Evolutionary conservation across 2,797 vertebrate genomes (phyloP), one percentile per base, ranked within the genome.

Genomic region (Philypnodon macrostomus): DNA sequence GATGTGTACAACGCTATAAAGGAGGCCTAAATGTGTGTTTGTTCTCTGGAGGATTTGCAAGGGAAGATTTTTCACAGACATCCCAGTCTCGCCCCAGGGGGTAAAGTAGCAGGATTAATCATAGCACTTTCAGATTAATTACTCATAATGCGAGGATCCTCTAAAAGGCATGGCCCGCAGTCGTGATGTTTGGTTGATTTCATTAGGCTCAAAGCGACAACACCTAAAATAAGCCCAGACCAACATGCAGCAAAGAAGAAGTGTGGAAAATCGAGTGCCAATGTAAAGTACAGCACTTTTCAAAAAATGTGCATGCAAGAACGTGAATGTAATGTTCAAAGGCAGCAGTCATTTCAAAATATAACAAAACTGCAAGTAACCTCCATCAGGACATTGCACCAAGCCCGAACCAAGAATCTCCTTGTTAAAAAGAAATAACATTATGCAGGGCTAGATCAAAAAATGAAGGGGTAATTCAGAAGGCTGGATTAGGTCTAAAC

Each of bases 91-190:
- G 79, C 88, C 88, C 67, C 63, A 16, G 67, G 87, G 81, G 82
- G 70, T 81, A 79, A 87, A 75, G 75, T 87, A 81, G 81, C 83
- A 80, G 79, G 85, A 89, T 89, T 89, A 90, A 88, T 89, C 87
- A 90, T 90, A 87, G 85, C 88, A 86, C 88, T 90, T 90, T 90
- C 83, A 87, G 82, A 88, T 90, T 89, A 90, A 90, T 91, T 91
- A 90, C 88, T 86, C 87, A 88, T 90, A 89, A 91, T 88, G 87
- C 72, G 49, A 81, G 84, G 84, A 71, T 84, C 79, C 84, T 80
- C 83, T 78, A 78, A 79, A 88, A 89, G 83, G 88, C 89, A 86
- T 87, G 75, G 89, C 88, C 90, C 70, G 79, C 69, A 88, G 90
- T 85, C 74, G 83, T 85, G 85, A 89, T 85, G 85, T 89, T 87